Base-by-base conservation (phyloP, 1,140 invertebrate species). In the Pseudomyrmex sp. region DNA sequence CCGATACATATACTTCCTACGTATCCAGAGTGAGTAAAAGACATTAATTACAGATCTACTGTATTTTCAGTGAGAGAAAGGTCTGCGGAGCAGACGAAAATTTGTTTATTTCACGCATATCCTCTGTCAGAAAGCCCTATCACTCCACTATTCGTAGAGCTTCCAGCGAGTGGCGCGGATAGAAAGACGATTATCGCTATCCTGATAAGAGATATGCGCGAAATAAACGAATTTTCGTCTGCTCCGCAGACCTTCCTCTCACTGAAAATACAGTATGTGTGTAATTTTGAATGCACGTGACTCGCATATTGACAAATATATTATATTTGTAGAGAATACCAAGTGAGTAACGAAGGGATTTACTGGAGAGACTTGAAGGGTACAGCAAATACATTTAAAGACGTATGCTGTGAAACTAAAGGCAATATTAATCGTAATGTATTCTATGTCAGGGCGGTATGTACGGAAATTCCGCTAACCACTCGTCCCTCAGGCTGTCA, bases 321-420 rank as follows among this genome's bases (percentile, higher is more conserved):
- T 69, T 82, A 68, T 54, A 66, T 50, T 73, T 93, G 13, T 87
- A 96, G 95, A 83, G 96, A 96, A 74, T 96, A 97, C 91, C 95
- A 96, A 88, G 95, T 97, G 0, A 97, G 96, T 58, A 95, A 95
- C 9, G 95, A 95, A 83, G 96, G 96, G 10, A 95, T 98, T 12
- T 98, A 97, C 96, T 98, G 97, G 97, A 96, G 96, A 93, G 97
- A 98, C 82, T 93, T 98, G 63, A 95, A 96, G 1, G 95, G 95
- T 5, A 96, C 96, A 87, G 93, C 96, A 68, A 96, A 96, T 56
- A 94, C 92, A 1, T 93, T 96, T 0, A 95, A 95, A 70, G 96
- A 97, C 85, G 92, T 97, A 48, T 94, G 95, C 61, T 97, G 97
- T 86, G 93, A 95, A 48, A 94, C 95, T 2, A 96, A 97, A 90